Evolutionary conservation across 2,113 vertebrate species (phyloP), one percentile per base, ranked within the genome.

Genomic region (Coreoperca whiteheadi): DNA sequence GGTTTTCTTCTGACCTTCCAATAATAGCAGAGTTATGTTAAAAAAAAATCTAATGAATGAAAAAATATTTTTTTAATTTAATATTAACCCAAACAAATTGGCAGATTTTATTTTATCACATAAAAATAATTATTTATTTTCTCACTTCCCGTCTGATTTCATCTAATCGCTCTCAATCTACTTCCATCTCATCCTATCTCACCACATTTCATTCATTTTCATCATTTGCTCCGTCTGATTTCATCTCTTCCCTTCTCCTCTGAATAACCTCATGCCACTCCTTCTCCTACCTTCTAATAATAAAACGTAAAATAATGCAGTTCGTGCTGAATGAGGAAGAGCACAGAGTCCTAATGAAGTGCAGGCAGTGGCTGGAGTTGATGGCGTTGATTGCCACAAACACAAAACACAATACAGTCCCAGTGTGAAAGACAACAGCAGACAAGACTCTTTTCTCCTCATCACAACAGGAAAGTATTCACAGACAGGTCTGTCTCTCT

Each of bases 361-460:
- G 67, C 82, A 39, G 68, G 12, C 74, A 37, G 61, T 39, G 60
- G 79, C 57, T 69, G 79, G 69, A 83, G 71, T 83, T 79, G 68
- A 91, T 85, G 72, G 77, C 54, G 56, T 56, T 28, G 81, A 82
- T 68, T 56, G 54, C n/a, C 72, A 43, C 76, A 81, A 32, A 81
- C 65, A 73, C 41, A 54, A 74, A 77, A 73, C 74, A 92, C 79
- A 91, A 89, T 84, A 9, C 56, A 43, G 51, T 53, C 84, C 77
- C 87, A 91, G 88, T 89, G 76, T 77, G 20, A 78, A 71, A 28
- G 61, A 83, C 78, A 77, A 79, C 73, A 39, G 68, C 73, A 68
- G 77, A 86, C 78, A 85, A 86, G 76, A 87, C 39, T 67, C 81
- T 79, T 79, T 90, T 89, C 87, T 90, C 57, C 73, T 68, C 80